Evolutionary conservation across 1,140 invertebrate genomes (phyloP).

Genomic region (Dendrolimus punctatus): DNA sequence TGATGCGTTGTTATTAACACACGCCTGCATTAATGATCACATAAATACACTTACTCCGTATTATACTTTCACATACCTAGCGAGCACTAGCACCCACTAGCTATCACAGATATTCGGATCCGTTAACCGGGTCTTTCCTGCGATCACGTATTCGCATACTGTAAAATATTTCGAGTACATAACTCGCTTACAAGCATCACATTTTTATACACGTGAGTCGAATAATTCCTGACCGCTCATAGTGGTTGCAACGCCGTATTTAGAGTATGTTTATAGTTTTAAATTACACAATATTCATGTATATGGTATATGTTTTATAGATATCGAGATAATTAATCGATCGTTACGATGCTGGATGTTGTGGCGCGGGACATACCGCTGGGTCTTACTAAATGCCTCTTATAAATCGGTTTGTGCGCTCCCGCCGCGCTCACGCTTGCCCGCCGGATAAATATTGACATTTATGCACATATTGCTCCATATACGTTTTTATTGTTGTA

Average conservation of each 20-base stretch:
- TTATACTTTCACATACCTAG: conserved; percentile 39
- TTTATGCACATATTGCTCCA: conserved; percentile 71
- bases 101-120: conserved; percentile 16
- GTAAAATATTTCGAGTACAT: conserved; percentile 35
- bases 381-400: conserved; percentile 43
- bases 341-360: conserved; percentile 63
- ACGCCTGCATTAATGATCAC: conserved; percentile 62
- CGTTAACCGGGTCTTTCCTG: conserved; percentile 21
- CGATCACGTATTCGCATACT: conserved; percentile 40
- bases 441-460: conserved; percentile 57
- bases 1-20: conserved; percentile 62
- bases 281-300: conserved; percentile 62
- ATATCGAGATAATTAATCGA: conserved; percentile 65
- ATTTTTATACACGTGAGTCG: conserved; percentile 36
- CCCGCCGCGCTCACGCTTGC: conserved; percentile 20
- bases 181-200: conserved; percentile 39
- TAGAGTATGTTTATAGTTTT: conserved; percentile 42
- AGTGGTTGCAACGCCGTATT: conserved; percentile 52
- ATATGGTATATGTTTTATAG: conserved; percentile 61
- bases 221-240: conserved; percentile 28
- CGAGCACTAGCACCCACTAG: conserved; percentile 3
- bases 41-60: conserved; percentile 48
- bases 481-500: conserved; percentile 67
- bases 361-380: conserved; percentile 55
- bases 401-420: conserved; percentile 41